Conservation (phyloP, 2,113 vertebrate genomes). For the Triplophysa tibetana region DNA sequence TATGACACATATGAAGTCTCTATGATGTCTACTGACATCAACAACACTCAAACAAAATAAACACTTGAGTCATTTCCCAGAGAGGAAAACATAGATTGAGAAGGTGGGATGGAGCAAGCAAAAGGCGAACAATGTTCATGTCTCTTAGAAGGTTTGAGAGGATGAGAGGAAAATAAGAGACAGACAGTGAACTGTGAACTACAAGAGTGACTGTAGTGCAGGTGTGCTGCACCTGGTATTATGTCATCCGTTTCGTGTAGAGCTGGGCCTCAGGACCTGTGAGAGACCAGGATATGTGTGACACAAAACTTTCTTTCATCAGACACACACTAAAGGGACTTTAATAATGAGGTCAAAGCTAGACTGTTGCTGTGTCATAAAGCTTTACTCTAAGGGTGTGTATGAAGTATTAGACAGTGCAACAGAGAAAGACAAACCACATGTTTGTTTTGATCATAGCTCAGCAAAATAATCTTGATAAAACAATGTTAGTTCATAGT, state of each 20-base stretch:
- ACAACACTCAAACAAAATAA: constrained; percentile 28
- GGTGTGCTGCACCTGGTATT: constrained; percentile 70
- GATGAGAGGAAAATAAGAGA: constrained; percentile 58
- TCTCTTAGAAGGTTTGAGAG: constrained; percentile 60
- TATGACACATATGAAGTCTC: constrained; percentile 36
- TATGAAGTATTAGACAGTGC: not conserved
- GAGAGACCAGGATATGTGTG: not conserved
- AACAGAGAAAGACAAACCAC: not conserved
- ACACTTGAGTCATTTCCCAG: constrained; percentile 47
- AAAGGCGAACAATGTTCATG: constrained; percentile 25
- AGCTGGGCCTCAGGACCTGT: constrained; percentile 25
- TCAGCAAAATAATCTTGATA: too few relatives aligned
- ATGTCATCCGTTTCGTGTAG: constrained; percentile 50
- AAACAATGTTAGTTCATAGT: too few relatives aligned
- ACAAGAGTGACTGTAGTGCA: constrained; percentile 52
- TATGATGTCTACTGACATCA: constrained; percentile 53
- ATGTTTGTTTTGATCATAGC: not conserved
- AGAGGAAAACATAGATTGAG: constrained; percentile 39
- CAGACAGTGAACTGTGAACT: constrained; percentile 36
- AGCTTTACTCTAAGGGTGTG: not conserved
- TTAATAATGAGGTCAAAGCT: constrained; percentile 1
- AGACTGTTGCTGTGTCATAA: not conserved
- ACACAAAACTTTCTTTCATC: constrained; percentile 23
- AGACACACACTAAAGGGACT: constrained; percentile 19
- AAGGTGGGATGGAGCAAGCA: constrained; percentile 15